Evolutionary conservation across 2,888 invertebrate genomes (phyloP), one percentile per base, ranked within the genome.

Genomic region (Dynastes maya): DNA sequence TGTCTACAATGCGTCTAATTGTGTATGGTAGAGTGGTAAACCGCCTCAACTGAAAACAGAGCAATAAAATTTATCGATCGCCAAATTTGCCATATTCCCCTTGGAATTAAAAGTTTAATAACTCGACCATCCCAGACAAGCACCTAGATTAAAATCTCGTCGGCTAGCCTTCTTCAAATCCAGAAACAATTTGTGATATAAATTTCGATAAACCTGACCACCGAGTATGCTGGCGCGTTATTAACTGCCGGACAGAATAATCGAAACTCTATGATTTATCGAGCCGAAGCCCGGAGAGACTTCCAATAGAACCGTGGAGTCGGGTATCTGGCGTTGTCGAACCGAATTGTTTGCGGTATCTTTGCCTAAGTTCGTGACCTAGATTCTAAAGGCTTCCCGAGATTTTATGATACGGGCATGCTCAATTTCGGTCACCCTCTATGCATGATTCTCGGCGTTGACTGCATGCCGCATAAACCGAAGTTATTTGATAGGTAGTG

Each of bases 301-400:
- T 11, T 51, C 51, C 29, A 68, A 29, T 16, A 29, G 68, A 51
- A 49, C 27, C 49, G 6, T 51, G 49, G 51, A 49, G 27, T 68
- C 13, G 29, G 72, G 61, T 74, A 61, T 74, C 63, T 74, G 72
- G 72, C 61, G 61, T 74, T 74, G 72, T 74, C 72, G 72, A 22
- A 45, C 13, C 40, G 58, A 74, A 74, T 74, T 74, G 72, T 74
- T 74, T 61, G 72, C 72, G 61, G 45, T 74, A 63, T 74, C 72
- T 74, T 74, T 58, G 40, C 40, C 27, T 11, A 61, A 74, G 72
- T 74, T 74, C 61, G 61, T 74, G 72, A 74, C 72, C 72, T 13
- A 74, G 72, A 74, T 74, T 74, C 72, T 61, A 29, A 27, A 74
- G 45, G 45, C 40, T 61, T 61, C 11, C 58, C 45, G 45, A 61